A percentile compares a stretch with the other conserved stretches of the same genome.
Evolutionary conservation across 2,888 invertebrate species (phyloP).

Genomic region (Lamellibrachia columna): DNA sequence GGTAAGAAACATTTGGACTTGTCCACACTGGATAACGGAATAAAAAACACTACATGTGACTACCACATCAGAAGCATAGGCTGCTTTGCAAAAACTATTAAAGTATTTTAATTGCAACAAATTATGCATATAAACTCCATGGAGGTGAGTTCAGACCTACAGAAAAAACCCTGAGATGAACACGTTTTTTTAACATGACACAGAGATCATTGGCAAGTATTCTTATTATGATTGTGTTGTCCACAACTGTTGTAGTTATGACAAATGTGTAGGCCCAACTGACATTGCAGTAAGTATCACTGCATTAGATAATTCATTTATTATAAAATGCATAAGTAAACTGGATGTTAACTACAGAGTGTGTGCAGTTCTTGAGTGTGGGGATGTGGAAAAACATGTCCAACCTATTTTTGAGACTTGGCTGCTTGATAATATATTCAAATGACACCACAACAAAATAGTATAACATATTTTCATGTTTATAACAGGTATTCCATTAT

Average conservation of each 20-base stretch:
- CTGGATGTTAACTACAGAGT: neutral
- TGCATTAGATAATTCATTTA: neutral
- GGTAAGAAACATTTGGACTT: slow-evolving; percentile 1
- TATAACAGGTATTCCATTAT: neutral
- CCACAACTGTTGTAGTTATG: neutral
- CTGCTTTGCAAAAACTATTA: neutral
- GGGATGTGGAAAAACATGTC: neutral
- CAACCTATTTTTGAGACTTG: neutral
- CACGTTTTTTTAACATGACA: neutral
- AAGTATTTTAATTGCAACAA: slow-evolving; percentile 9
- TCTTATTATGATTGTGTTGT: neutral
- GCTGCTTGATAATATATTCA: neutral
- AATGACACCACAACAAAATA: neutral
- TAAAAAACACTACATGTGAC: neutral
- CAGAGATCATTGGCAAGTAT: neutral
- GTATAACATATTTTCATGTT: neutral
- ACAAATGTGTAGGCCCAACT: neutral
- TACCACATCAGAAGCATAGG: neutral
- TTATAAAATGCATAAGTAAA: neutral
- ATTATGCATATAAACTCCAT: neutral
- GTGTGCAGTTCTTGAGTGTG: neutral
- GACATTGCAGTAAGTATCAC: neutral
- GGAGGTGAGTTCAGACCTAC: neutral
- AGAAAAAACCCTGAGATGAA: neutral
- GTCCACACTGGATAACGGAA: neutral